These are phyloP conservation scores for Neosilurus hyrtlii DNA, from an alignment of 2,797 vertebrate genomes.

Conservation along the genomic window DNA sequence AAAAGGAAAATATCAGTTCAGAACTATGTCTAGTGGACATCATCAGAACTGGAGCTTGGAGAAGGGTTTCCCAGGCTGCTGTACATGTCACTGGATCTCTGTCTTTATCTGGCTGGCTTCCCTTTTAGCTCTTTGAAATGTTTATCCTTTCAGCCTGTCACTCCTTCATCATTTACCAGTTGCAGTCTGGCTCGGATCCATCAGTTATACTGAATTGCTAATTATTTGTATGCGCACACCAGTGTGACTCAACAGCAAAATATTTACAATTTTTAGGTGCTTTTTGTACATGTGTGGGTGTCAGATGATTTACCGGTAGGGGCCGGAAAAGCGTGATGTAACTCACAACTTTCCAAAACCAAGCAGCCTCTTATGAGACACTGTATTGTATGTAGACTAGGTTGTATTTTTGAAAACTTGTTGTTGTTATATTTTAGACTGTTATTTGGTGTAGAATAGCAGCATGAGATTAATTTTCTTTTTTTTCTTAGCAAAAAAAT, in stretches of 20 bases:
- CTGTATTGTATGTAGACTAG: not conserved
- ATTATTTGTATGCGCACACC: slow-evolving; percentile 1
- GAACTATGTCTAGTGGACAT: not conserved
- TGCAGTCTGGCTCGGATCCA: slow-evolving; percentile 1
- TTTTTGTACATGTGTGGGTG: slow-evolving; percentile 20
- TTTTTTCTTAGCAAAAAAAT: not conserved
- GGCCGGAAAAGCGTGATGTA: not conserved
- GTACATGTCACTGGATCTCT: not conserved
- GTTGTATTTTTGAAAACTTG: not conserved
- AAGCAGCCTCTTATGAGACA: not conserved
- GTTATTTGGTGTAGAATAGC: not conserved
- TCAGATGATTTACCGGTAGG: slow-evolving; percentile 23
- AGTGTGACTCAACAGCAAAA: slow-evolving; percentile 12
- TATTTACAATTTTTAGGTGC: slow-evolving; percentile 15
- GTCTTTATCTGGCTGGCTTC: not conserved
- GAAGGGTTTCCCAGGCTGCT: not conserved
- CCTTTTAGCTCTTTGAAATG: not conserved
- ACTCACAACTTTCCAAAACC: not conserved
- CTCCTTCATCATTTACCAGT: not conserved
- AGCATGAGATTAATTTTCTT: not conserved
- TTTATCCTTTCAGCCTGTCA: not conserved
- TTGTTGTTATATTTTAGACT: not conserved
- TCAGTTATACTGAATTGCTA: not conserved
- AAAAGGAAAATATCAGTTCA: not conserved
- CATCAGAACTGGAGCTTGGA: not conserved